These are phyloP conservation scores for Amblyornis subalaris DNA, from an alignment of 2,113 vertebrate species.

Conservation along the genomic window DNA sequence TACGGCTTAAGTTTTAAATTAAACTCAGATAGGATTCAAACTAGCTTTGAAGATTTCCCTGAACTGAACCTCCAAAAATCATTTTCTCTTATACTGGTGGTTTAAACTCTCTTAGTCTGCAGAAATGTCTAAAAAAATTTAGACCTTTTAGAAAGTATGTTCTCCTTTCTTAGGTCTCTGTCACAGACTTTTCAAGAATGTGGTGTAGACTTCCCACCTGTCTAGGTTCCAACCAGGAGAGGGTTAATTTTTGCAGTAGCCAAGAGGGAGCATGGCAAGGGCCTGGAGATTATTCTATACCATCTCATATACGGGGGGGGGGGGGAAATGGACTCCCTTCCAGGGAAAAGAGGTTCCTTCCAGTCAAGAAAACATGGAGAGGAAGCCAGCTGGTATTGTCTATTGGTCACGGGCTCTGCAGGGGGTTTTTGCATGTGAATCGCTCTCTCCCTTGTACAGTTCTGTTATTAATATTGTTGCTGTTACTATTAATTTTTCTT, in stretches of 20 bases:
- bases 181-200: neutral
- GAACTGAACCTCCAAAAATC: neutral
- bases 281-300: neutral
- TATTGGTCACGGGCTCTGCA: neutral
- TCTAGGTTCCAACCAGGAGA: accelerated
- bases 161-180: neutral
- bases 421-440: neutral
- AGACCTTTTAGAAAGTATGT: neutral
- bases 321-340: neutral
- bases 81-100: neutral
- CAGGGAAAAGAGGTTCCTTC: neutral
- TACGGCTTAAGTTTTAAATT: neutral
- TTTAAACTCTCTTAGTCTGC: neutral
- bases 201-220: neutral
- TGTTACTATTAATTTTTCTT: neutral
- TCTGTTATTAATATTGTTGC: neutral
- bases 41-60: neutral
- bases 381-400: accelerated
- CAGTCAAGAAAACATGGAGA: neutral
- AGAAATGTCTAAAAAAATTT: neutral
- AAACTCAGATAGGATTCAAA: neutral
- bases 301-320: too few species aligned
- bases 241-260: neutral
- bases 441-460: neutral
- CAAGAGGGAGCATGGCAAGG: neutral